These are phyloP conservation scores for zebrafish (Danio rerio) DNA, from an alignment of 2,113 vertebrate genomes.

Conservation along the genomic window GRCz12tu NC_133181.1:30349501-30350000, in stretches of 20 bases:
- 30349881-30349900: too few relatives aligned
- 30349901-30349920: too few relatives aligned
- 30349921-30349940: too few relatives aligned
- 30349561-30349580: slow-evolving; percentile 68
- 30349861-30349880: too few relatives aligned
- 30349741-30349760: slow-evolving; percentile 59
- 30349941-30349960: too few relatives aligned
- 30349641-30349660: neutral
- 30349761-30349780: slow-evolving; percentile 41
- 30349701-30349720: slow-evolving; percentile 31
- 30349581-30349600: neutral
- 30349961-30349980: too few relatives aligned
- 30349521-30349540: slow-evolving; percentile 1
- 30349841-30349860: too few relatives aligned
- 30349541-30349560: slow-evolving; percentile 30
- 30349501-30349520: slow-evolving; percentile 16
- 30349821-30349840: too few relatives aligned
- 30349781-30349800: slow-evolving; percentile 50
- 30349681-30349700: neutral
- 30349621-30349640: neutral
- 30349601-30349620: neutral
- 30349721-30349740: neutral
- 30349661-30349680: neutral
- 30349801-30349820: too few relatives aligned
- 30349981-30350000: too few relatives aligned